A percentile compares a stretch with the other conserved stretches of the same genome.
These are phyloP conservation scores for Thunnus albacares DNA, from an alignment of 2,797 vertebrate genomes.

Conservation along the genomic window DNA sequence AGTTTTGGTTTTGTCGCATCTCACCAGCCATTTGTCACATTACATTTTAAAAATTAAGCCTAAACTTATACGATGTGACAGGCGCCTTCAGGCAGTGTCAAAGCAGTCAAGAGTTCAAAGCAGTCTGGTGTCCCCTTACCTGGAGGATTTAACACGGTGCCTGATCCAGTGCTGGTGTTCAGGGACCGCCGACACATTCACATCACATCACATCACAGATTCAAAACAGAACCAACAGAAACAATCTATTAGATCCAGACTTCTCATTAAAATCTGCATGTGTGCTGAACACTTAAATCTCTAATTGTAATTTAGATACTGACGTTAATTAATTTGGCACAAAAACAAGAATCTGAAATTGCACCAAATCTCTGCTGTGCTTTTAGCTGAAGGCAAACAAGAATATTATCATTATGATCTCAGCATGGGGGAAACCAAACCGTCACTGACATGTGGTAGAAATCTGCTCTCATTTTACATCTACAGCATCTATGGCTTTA, in stretches of 20 bases:
- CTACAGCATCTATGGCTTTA: slow-evolving; percentile 5
- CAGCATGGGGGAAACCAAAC: slow-evolving; percentile 57
- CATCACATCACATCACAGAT: slow-evolving; percentile 37
- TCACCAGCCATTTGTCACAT: slow-evolving; percentile 38
- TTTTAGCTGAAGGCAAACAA: slow-evolving; percentile 21
- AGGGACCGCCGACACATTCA: slow-evolving; percentile 50
- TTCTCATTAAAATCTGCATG: slow-evolving; percentile 55
- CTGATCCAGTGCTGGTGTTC: slow-evolving; percentile 72
- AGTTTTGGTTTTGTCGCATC: slow-evolving; percentile 20
- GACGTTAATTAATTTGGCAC: slow-evolving; percentile 34
- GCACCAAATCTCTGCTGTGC: slow-evolving; percentile 23
- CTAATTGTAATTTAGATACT: slow-evolving; percentile 22
- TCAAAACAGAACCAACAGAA: slow-evolving; percentile 23
- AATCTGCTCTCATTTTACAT: slow-evolving; percentile 21
- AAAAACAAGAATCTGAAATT: slow-evolving; percentile 23
- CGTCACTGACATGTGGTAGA: slow-evolving; percentile 22
- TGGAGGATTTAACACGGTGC: slow-evolving; percentile 3
- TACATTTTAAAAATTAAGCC: slow-evolving; percentile 26
- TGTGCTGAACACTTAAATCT: neutral
- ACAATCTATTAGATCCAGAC: slow-evolving; percentile 21
- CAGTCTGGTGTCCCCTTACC: slow-evolving; percentile 9
- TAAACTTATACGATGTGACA: slow-evolving; percentile 18
- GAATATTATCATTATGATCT: slow-evolving; percentile 15
- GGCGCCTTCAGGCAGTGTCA: slow-evolving; percentile 46
- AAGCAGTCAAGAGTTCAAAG: slow-evolving; percentile 40